These are phyloP conservation scores for Perizoma affinitatum DNA, from an alignment of 2,888 invertebrate species.

Conservation along the genomic window DNA sequence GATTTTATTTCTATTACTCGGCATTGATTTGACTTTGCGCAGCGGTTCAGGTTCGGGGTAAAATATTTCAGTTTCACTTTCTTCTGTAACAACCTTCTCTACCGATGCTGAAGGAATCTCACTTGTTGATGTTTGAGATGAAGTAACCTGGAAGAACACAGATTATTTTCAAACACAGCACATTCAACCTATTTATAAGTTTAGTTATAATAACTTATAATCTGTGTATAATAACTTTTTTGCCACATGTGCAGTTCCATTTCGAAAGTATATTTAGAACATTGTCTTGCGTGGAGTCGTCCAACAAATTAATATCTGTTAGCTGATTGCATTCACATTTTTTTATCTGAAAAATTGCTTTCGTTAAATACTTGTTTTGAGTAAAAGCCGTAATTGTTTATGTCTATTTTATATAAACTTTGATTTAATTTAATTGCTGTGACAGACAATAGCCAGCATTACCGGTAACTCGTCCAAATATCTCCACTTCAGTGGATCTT, in stretches of 20 bases:
- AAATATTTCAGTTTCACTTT: conserved; percentile 44
- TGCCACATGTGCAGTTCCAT: conserved; percentile 76
- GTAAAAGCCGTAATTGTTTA: too few relatives aligned
- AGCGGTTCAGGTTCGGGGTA: conserved; percentile 64
- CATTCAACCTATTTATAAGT: background rate
- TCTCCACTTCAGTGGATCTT: conserved; percentile 63
- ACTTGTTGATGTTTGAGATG: conserved; percentile 72
- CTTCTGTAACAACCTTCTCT: conserved; percentile 48
- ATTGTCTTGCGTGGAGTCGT: conserved; percentile 72
- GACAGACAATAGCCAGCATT: conserved; percentile 11
- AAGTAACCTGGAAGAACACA: conserved; percentile 54
- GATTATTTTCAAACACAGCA: background rate
- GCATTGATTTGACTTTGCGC: conserved; percentile 53
- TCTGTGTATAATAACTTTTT: conserved; percentile 61
- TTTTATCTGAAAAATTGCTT: conserved; percentile 58
- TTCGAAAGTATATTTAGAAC: conserved; percentile 71
- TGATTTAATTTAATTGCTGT: too few relatives aligned
- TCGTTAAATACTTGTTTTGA: background rate
- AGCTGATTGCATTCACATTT: conserved; percentile 77
- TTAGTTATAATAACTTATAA: background rate
- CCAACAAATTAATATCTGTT: conserved; percentile 66
- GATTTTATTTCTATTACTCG: conserved; percentile 39
- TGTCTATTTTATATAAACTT: too few relatives aligned
- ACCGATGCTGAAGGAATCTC: conserved; percentile 58
- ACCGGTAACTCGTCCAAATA: conserved; percentile 71